Conservation (phyloP, 1,140 invertebrate genomes). For the Pygmarrhopalites habei region DNA sequence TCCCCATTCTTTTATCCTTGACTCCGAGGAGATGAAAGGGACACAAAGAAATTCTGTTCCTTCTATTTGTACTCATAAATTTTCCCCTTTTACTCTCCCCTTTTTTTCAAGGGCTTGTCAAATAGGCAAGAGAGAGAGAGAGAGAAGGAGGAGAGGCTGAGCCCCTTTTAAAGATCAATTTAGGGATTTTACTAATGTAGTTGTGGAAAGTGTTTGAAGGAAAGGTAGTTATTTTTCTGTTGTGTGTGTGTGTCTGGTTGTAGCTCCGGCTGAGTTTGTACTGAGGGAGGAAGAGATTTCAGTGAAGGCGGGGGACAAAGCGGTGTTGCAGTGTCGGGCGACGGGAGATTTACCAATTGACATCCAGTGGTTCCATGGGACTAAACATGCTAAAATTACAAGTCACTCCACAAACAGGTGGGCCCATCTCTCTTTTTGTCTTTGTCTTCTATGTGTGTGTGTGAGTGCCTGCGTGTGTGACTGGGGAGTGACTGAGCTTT, state of each 20-base stretch:
- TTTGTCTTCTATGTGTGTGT: background rate
- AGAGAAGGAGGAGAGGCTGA: background rate
- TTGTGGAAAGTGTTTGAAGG: background rate
- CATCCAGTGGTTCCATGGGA: conserved; percentile 39
- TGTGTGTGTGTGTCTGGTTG: background rate
- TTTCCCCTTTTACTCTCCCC: background rate
- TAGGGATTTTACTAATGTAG: too few relatives aligned
- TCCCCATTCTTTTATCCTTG: too few relatives aligned
- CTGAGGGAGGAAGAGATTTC: conserved; percentile 41
- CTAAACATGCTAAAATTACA: conserved; percentile 31
- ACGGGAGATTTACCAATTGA: conserved; percentile 39
- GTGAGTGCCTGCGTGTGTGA: too few relatives aligned
- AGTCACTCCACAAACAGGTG: conserved; percentile 30
- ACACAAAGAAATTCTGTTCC: too few relatives aligned
- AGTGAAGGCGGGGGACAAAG: conserved; percentile 34
- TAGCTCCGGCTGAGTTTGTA: conserved; percentile 75
- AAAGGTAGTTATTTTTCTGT: too few relatives aligned
- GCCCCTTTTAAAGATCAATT: too few relatives aligned
- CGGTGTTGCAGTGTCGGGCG: conserved; percentile 34
- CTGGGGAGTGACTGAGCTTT: too few relatives aligned
- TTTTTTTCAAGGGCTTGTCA: background rate
- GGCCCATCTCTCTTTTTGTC: background rate
- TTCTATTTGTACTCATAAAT: too few relatives aligned
- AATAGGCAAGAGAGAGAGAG: background rate
- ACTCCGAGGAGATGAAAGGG: too few relatives aligned